Conservation (phyloP, 2,888 invertebrate genomes). For the Calameuta idolon region DNA sequence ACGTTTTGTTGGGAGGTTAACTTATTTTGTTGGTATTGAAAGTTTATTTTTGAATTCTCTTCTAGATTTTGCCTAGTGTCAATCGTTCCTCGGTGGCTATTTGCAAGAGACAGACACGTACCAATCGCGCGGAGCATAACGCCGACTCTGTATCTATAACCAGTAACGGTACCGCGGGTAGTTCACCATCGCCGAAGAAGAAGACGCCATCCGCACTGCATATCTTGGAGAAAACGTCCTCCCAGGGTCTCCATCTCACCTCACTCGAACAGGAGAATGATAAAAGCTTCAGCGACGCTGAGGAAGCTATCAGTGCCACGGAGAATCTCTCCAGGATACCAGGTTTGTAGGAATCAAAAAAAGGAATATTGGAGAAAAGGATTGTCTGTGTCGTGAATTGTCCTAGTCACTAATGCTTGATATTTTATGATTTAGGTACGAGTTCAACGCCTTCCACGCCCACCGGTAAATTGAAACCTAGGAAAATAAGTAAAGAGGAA, state of each 20-base stretch:
- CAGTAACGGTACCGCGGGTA: constrained; percentile 57
- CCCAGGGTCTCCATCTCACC: constrained; percentile 43
- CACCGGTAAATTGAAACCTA: constrained; percentile 55
- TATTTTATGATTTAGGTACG: constrained; percentile 39
- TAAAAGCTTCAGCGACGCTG: constrained; percentile 61
- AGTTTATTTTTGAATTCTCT: background rate
- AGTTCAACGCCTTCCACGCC: constrained; percentile 58
- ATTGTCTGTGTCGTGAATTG: background rate
- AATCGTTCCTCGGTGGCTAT: constrained; percentile 47
- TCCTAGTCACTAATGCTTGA: background rate
- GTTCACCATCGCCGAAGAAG: constrained; percentile 56
- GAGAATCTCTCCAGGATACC: constrained; percentile 57
- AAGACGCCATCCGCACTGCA: constrained; percentile 46
- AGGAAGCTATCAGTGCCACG: constrained; percentile 60
- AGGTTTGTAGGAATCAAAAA: constrained; percentile 39
- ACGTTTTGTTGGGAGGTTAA: background rate
- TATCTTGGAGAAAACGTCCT: constrained; percentile 52
- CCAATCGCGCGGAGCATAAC: constrained; percentile 48
- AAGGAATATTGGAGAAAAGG: background rate
- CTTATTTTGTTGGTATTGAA: background rate
- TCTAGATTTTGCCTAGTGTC: constrained; percentile 33
- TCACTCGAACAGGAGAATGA: constrained; percentile 61
- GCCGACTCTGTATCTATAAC: constrained; percentile 54
- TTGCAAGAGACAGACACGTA: constrained; percentile 51
- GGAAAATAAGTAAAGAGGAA: constrained; percentile 59